Percentiles rank a stretch among this genome's conserved stretches.
phyloP scores from a whole-genome alignment of 2,888 invertebrate species.

The Trissolcus brochymenae region DNA sequence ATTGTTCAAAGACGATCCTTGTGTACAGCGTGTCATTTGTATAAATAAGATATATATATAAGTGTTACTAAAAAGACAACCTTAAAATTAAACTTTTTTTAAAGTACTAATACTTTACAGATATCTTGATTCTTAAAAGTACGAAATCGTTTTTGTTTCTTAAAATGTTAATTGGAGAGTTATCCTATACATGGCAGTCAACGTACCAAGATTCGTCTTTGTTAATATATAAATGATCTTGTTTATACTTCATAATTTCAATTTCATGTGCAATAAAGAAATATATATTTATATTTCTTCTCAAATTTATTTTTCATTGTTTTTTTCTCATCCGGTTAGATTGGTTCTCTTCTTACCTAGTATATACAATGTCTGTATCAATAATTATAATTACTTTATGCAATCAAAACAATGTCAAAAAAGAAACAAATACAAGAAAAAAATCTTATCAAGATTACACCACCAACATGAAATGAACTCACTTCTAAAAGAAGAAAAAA shows the following conservation, averaged over 20 bases:
- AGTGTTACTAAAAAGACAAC: no score
- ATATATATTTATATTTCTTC: constrained; percentile 51
- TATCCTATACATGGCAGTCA: no score
- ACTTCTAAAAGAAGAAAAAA: no score
- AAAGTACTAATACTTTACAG: no score
- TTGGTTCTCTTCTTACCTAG: constrained; percentile 61
- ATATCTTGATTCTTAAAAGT: neutral
- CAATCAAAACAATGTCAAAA: neutral
- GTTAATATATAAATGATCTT: constrained; percentile 7
- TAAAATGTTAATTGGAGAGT: no score
- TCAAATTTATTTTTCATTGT: constrained; percentile 44
- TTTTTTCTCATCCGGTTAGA: constrained; percentile 48
- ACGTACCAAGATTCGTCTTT: constrained; percentile 12
- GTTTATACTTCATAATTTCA: constrained; percentile 3
- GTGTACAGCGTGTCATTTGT: neutral
- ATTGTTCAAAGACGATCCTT: constrained; percentile 13
- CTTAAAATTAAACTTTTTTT: no score
- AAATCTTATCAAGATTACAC: neutral
- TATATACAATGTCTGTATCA: constrained; percentile 65
- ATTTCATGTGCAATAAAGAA: constrained; percentile 39
- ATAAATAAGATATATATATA: no score
- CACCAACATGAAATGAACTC: no score
- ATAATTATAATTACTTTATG: constrained; percentile 60
- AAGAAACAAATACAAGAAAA: neutral
- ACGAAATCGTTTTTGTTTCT: neutral